These are phyloP conservation scores for Cephus spinipes DNA, from an alignment of 2,888 invertebrate species.

Conservation along the genomic window DNA sequence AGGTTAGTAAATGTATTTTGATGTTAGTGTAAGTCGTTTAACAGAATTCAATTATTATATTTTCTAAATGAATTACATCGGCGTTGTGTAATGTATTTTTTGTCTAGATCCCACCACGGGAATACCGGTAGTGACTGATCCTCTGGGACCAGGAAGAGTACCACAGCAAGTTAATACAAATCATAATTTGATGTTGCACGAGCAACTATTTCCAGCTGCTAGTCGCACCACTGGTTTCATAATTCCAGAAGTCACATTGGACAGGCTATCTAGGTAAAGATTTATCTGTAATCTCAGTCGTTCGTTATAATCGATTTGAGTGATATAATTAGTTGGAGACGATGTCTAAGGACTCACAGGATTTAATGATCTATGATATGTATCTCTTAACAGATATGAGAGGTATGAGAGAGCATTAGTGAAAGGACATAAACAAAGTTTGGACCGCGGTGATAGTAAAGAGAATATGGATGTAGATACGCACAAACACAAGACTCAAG, in stretches of 20 bases:
- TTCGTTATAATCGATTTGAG: background rate
- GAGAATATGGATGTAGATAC: constrained; percentile 66
- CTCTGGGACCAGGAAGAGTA: constrained; percentile 61
- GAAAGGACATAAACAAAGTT: constrained; percentile 65
- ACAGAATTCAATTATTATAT: background rate
- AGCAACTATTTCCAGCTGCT: constrained; percentile 77
- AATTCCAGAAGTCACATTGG: constrained; percentile 59
- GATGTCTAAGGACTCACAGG: background rate
- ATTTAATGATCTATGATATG: background rate
- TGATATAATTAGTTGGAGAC: background rate
- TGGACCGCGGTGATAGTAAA: constrained; percentile 60
- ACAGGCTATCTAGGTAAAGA: constrained; percentile 59
- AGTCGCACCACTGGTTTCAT: constrained; percentile 55
- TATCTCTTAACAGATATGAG: constrained; percentile 64
- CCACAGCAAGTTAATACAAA: constrained; percentile 72
- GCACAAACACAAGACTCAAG: constrained; percentile 71
- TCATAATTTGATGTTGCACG: constrained; percentile 81
- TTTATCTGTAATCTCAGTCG: background rate
- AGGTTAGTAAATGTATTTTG: constrained; percentile 65
- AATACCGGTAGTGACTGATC: constrained; percentile 72
- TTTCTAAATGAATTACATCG: background rate
- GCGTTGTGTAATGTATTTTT: constrained; percentile 11
- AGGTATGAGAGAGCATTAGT: constrained; percentile 73
- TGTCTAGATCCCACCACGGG: constrained; percentile 78
- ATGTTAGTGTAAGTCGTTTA: background rate